A percentile compares a stretch with the other conserved stretches of the same genome.
Conservation (phyloP, 2,113 vertebrate species). For the Passer montanus region DNA sequence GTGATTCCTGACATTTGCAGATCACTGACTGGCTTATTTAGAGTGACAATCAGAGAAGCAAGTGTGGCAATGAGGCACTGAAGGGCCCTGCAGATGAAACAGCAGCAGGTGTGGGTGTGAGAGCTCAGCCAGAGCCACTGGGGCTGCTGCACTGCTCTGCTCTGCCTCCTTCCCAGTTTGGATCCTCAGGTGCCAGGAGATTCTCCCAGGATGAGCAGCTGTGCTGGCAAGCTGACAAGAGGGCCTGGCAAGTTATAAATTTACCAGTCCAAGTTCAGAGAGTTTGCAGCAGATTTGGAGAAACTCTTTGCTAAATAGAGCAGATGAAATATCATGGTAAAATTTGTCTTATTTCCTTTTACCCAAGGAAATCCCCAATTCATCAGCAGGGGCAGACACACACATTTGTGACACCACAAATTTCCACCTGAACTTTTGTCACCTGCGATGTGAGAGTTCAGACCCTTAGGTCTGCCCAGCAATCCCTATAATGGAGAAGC, state of each 20-base stretch:
- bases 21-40: not conserved
- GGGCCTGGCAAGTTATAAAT: not conserved
- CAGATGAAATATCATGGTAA: not conserved
- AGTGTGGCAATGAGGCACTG: not conserved
- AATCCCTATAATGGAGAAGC: not conserved
- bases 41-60: not conserved
- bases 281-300: not conserved
- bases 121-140: not conserved
- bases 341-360: not conserved
- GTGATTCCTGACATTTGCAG: not conserved
- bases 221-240: not conserved
- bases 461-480: not conserved
- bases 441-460: not conserved
- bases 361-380: not conserved
- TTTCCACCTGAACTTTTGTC: not conserved
- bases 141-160: not conserved
- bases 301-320: not conserved
- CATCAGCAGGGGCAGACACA: not conserved
- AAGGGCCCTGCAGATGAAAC: not conserved
- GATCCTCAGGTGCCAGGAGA: not conserved
- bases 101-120: not conserved
- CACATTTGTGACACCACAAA: rapidly evolving
- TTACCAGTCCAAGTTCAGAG: not conserved
- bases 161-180: not conserved
- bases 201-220: not conserved